Evolutionary conservation across 2,888 invertebrate species (phyloP).

Genomic region (Patella caerulea): DNA sequence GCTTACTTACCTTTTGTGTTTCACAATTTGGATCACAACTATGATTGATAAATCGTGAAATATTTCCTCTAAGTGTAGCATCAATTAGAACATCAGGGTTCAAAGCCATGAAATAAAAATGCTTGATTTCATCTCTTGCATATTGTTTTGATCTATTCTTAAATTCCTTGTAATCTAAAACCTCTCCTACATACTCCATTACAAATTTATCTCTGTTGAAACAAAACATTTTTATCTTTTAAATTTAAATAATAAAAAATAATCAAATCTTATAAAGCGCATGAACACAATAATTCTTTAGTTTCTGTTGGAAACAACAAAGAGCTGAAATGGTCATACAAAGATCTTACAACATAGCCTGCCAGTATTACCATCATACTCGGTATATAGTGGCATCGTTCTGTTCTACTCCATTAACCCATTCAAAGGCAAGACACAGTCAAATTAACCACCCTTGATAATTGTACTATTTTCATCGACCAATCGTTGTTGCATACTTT

Average conservation of each 20-base stretch:
- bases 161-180: conserved; percentile 92
- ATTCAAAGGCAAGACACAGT: too few species aligned
- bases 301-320: too few species aligned
- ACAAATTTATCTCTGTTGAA: conserved; percentile 88
- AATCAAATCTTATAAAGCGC: too few species aligned
- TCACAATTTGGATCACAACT: conserved; percentile 99
- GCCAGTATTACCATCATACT: too few species aligned
- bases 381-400: too few species aligned
- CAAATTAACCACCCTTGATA: too few species aligned
- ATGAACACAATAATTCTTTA: too few species aligned
- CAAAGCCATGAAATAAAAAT: conserved; percentile 98
- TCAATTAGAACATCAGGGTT: conserved; percentile 95
- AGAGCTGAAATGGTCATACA: too few species aligned
- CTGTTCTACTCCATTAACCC: too few species aligned
- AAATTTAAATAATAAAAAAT: background rate
- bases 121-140: conserved; percentile 88
- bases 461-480: too few species aligned
- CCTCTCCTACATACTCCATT: conserved; percentile 99
- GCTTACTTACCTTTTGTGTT: conserved; percentile 85
- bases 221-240: conserved; percentile 24
- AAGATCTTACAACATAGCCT: too few species aligned
- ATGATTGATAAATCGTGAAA: conserved; percentile 98
- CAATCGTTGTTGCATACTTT: too few species aligned
- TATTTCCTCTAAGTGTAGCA: conserved; percentile 95
- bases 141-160: conserved; percentile 89